phyloP scores from a whole-genome alignment of 2,888 invertebrate genomes.

The Dicyrtoma fusca region DNA sequence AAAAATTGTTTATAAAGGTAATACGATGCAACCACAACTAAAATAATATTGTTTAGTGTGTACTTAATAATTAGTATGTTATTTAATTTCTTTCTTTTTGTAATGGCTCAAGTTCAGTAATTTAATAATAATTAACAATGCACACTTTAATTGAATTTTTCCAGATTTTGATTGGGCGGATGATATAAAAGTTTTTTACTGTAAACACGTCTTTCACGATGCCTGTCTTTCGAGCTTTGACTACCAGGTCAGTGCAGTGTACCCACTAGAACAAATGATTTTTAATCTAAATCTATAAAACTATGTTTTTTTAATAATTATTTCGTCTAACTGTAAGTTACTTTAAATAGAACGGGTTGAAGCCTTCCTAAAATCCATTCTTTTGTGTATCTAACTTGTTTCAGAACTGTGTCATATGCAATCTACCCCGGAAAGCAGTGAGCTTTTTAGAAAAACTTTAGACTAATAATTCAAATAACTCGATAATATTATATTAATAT shows the following conservation, averaged over 20 bases:
- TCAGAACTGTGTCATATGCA: slow-evolving; percentile 65
- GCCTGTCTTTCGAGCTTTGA: slow-evolving; percentile 68
- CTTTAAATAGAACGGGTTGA: too few species aligned
- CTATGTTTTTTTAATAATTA: too few species aligned
- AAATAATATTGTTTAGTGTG: slow-evolving; percentile 13
- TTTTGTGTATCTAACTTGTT: slow-evolving; percentile 57
- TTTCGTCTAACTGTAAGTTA: neutral
- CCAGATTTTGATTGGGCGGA: slow-evolving; percentile 71
- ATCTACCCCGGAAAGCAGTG: slow-evolving; percentile 56
- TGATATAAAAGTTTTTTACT: slow-evolving; percentile 80
- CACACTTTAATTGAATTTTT: slow-evolving; percentile 56
- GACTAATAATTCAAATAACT: too few species aligned
- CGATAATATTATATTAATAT: too few species aligned
- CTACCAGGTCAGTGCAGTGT: slow-evolving; percentile 51
- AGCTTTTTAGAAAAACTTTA: slow-evolving; percentile 54
- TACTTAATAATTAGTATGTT: slow-evolving; percentile 32
- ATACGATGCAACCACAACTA: too few species aligned
- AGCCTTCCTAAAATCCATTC: slow-evolving; percentile 11
- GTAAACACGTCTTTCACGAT: slow-evolving; percentile 86
- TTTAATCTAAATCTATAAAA: too few species aligned
- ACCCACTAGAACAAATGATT: too few species aligned
- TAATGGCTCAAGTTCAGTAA: too few species aligned
- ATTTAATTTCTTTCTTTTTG: too few species aligned
- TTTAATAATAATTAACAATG: too few species aligned
- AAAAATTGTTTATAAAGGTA: slow-evolving; percentile 73